Conservation (phyloP, 2,888 invertebrate species). For the Ectemnius continuus region DNA sequence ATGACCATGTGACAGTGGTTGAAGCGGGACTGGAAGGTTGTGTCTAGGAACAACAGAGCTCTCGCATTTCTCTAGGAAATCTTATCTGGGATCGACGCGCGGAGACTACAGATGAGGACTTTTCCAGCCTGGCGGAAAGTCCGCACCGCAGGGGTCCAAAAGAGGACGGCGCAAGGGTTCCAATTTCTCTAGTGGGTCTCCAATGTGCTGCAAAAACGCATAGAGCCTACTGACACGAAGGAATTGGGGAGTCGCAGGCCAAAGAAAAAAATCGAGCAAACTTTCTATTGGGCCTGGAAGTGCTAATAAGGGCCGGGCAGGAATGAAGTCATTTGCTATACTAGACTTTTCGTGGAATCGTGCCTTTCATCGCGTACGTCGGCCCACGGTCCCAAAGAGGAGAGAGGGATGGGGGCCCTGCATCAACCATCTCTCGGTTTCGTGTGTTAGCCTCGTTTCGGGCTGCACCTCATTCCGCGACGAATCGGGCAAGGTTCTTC, state of each 20-base stretch:
- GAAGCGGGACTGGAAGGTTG: neutral
- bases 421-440: slow-evolving; percentile 52
- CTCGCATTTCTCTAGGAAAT: slow-evolving; percentile 40
- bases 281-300: slow-evolving; percentile 11
- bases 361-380: slow-evolving; percentile 49
- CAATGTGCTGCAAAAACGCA: slow-evolving; percentile 50
- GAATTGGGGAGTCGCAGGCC: slow-evolving; percentile 10
- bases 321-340: slow-evolving; percentile 60
- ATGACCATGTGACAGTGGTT: neutral
- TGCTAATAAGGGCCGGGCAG: slow-evolving; percentile 52
- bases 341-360: slow-evolving; percentile 52
- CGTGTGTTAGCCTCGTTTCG: slow-evolving; percentile 60
- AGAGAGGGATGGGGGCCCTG: neutral
- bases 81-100: slow-evolving; percentile 37
- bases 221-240: slow-evolving; percentile 30
- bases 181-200: slow-evolving; percentile 44
- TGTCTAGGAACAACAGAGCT: neutral
- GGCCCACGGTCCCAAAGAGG: neutral
- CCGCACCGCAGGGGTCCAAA: slow-evolving; percentile 43
- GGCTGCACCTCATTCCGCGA: slow-evolving; percentile 51
- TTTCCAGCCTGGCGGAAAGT: slow-evolving; percentile 16
- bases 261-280: neutral
- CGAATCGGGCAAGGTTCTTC: slow-evolving; percentile 55
- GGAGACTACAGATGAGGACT: slow-evolving; percentile 10
- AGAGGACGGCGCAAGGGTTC: slow-evolving; percentile 44